Conservation (phyloP, 1,140 invertebrate genomes). For the Drosophila serrata region DNA sequence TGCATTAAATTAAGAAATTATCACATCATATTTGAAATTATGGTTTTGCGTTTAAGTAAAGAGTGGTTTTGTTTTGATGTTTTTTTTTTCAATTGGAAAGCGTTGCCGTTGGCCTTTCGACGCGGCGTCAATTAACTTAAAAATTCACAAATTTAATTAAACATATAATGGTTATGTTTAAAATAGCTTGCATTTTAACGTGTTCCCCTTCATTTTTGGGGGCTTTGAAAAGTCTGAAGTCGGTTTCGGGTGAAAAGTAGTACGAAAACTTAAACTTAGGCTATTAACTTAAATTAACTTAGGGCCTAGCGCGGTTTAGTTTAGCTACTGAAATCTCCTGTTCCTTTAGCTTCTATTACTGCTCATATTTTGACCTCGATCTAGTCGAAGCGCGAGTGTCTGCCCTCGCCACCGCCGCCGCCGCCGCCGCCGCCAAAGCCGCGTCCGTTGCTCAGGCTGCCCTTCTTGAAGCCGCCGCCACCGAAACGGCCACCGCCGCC, state of each 20-base stretch:
- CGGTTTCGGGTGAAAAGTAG: conserved; percentile 42
- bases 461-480: conserved; percentile 81
- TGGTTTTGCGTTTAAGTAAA: conserved; percentile 67
- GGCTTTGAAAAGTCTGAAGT: conserved; percentile 31
- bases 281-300: conserved; percentile 78
- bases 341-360: conserved; percentile 61
- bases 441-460: conserved; percentile 73
- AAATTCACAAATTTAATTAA: conserved; percentile 51
- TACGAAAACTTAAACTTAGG: conserved; percentile 78
- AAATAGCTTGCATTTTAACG: conserved; percentile 33
- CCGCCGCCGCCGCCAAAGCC: conserved; percentile 85
- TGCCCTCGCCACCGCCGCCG: conserved; percentile 85
- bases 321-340: conserved; percentile 80
- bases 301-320: conserved; percentile 71
- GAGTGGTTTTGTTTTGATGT: conserved; percentile 51
- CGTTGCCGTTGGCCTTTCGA: conserved; percentile 9
- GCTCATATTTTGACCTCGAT: conserved; percentile 24
- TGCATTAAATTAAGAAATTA: conserved; percentile 79
- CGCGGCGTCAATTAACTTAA: conserved; percentile 74
- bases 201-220: conserved; percentile 9
- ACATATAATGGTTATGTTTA: conserved; percentile 72
- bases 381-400: conserved; percentile 86
- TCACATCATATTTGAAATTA: conserved; percentile 75
- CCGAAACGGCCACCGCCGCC: conserved; percentile 77
- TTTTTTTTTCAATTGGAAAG: conserved; percentile 38